Base-by-base conservation (phyloP, 1,140 invertebrate genomes). In the Magallana angulata region DNA sequence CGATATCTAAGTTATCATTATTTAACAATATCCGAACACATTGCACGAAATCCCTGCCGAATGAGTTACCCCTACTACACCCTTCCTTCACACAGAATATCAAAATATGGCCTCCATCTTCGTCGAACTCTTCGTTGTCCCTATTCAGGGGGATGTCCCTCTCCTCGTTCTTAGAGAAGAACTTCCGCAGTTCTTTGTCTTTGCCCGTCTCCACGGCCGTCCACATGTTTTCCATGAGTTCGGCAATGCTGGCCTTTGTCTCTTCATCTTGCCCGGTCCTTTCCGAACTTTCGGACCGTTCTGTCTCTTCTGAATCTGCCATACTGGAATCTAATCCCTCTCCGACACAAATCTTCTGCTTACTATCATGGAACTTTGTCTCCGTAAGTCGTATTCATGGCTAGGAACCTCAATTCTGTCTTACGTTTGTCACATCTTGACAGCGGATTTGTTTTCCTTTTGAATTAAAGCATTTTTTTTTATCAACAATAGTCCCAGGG, bases 81-180 rank as follows among this genome's bases (percentile, higher is more conserved):
- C 85, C 85, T 6, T 68, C 60, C 14, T 87, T 87, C 58, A 87
- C 85, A 82, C 85, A 87, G 36, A 62, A 82, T 60, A 87, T 82
- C 24, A 87, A 76, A 16, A 82, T 36, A 24, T 87, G 76, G 14
- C 85, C 85, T 18, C 85, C 85, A 64, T 87, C 85, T 14, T 82
- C 76, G 58, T 87, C 85, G 14, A 82, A 87, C 11, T 87, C 76
- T 12, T 87, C 85, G 18, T 87, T 87, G n/a, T 62, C 30, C 14
- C 64, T 68, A 59, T 87, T 60, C 24, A 87, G n/a, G 12, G 85
- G 85, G 48, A 87, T 82, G 58, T 87, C 80, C 56, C 24, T 7
- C 16, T 82, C 81, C 57, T 36, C 76, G 24, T 59, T 59, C 24
- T 60, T 36, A 14, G 57, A 57, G 85, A 87, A 87, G 59, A 87